Percentiles rank a stretch among this genome's conserved stretches.
Evolutionary conservation across 2,113 vertebrate genomes (phyloP).

Genomic region (Phalacrocorax brasilianus): DNA sequence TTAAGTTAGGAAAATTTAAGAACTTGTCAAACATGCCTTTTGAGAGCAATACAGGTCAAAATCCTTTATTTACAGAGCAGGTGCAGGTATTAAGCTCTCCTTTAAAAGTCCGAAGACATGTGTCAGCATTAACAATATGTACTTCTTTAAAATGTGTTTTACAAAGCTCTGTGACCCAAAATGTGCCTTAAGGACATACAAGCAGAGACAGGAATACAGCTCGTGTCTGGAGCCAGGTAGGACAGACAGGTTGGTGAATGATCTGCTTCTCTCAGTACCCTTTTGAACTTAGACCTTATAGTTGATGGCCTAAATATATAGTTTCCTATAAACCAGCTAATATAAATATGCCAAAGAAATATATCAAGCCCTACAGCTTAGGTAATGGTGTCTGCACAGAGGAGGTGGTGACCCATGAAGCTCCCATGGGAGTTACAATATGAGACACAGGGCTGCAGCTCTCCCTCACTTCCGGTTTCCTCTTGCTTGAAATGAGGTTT

Average conservation of each 20-base stretch:
- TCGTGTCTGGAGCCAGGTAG: not conserved
- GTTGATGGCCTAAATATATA: not conserved
- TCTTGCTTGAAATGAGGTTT: not conserved
- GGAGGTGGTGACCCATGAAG: not conserved
- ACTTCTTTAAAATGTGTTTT: not conserved
- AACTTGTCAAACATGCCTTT: not conserved
- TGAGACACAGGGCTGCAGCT: not conserved
- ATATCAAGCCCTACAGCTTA: not conserved
- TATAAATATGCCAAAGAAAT: not conserved
- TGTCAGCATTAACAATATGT: not conserved
- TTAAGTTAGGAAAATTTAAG: not conserved
- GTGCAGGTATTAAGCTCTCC: not conserved
- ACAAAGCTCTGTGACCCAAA: not conserved
- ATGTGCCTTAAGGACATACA: not conserved
- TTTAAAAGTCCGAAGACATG: not conserved
- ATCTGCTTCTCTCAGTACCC: not conserved
- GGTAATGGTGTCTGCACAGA: not conserved
- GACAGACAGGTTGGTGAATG: rapidly evolving
- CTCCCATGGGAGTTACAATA: not conserved
- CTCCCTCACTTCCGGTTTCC: not conserved
- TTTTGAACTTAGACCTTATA: not conserved
- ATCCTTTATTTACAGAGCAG: not conserved
- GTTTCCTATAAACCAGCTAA: not conserved
- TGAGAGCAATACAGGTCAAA: not conserved
- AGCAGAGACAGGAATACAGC: not conserved